A percentile compares a stretch with the other conserved stretches of the same genome.
Conservation (phyloP, 1,140 invertebrate genomes). For the Saccostrea cuccullata region DNA sequence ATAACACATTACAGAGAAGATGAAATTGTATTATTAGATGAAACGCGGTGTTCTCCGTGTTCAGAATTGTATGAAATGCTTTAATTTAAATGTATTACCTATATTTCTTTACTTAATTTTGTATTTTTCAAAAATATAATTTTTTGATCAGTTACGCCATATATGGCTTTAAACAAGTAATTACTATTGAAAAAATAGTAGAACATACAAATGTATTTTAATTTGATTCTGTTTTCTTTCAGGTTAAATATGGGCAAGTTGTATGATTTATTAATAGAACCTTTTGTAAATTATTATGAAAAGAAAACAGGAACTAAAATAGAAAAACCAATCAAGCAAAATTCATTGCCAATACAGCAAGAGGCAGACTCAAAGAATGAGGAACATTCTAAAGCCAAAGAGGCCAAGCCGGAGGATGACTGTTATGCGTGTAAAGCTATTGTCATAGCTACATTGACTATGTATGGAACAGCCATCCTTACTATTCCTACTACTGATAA, state of each 20-base stretch:
- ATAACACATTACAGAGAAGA: too few species aligned
- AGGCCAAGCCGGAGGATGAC: not conserved
- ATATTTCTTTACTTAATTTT: too few species aligned
- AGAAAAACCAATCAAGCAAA: not conserved
- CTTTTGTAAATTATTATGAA: not conserved
- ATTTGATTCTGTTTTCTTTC: not conserved
- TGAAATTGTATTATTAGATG: too few species aligned
- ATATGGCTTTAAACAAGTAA: too few species aligned
- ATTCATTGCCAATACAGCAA: not conserved
- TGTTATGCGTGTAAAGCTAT: not conserved
- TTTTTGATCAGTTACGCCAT: too few species aligned
- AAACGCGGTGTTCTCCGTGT: too few species aligned
- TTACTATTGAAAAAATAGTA: too few species aligned
- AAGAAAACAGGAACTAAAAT: not conserved
- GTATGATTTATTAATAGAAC: constrained; percentile 12
- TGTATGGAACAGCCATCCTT: not conserved
- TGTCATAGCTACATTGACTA: not conserved
- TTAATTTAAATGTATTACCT: too few species aligned
- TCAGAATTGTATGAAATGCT: too few species aligned
- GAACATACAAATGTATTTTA: not conserved
- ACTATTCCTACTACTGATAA: not conserved
- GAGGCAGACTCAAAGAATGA: not conserved
- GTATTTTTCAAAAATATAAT: too few species aligned
- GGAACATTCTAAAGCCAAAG: not conserved
- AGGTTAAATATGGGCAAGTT: not conserved